A percentile compares a stretch with the other conserved stretches of the same genome.
These are phyloP conservation scores for Oreochromis niloticus DNA, from an alignment of 2,113 vertebrate species.

Conservation along the genomic window DNA sequence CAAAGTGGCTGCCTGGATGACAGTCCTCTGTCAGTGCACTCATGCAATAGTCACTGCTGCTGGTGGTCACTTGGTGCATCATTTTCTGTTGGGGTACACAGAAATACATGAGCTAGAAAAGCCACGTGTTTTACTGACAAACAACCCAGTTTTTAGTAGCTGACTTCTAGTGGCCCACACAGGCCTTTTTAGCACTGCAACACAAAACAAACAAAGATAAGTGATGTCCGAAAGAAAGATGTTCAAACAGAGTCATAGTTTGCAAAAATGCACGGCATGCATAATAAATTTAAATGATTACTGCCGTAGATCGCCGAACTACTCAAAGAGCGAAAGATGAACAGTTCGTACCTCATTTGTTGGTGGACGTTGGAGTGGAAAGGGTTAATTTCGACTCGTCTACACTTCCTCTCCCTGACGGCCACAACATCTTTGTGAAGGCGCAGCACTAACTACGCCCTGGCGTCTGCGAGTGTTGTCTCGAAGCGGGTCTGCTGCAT, in stretches of 20 bases:
- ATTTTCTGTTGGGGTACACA: constrained; percentile 82
- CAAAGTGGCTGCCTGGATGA: constrained; percentile 86
- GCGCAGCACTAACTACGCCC: background rate
- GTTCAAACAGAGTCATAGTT: background rate
- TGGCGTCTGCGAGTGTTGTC: background rate
- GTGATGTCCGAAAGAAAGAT: background rate
- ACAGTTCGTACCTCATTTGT: constrained; percentile 69
- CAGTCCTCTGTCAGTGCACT: constrained; percentile 84
- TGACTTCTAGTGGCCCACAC: background rate
- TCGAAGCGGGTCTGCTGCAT: background rate
- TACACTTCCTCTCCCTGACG: constrained; percentile 59
- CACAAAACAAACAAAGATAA: background rate
- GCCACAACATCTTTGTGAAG: constrained; percentile 44
- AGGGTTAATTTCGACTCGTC: constrained; percentile 67
- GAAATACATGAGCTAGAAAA: background rate
- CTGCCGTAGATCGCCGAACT: background rate
- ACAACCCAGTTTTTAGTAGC: background rate
- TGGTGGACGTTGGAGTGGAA: constrained; percentile 49
- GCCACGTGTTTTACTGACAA: background rate
- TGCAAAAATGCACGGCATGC: background rate
- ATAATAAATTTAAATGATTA: background rate
- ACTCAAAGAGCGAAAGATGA: background rate
- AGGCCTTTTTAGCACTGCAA: constrained; percentile 7
- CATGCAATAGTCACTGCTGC: constrained; percentile 87
- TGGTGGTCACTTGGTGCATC: constrained; percentile 94